phyloP scores from a whole-genome alignment of 2,797 vertebrate genomes.

The Carcharodon carcharias region DNA sequence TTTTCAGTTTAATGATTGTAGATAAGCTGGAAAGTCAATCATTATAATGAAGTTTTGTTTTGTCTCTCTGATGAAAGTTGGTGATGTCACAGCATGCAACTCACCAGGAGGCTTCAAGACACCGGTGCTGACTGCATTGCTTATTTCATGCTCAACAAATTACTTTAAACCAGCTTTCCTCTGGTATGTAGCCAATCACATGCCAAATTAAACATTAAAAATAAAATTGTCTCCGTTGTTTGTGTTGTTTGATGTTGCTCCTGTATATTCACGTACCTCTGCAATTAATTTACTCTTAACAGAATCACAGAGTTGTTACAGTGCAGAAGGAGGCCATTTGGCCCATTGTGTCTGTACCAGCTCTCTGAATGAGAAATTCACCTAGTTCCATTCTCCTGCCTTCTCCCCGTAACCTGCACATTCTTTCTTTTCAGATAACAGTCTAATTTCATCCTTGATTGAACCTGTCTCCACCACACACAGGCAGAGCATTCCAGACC shows the following conservation, averaged over 20 bases:
- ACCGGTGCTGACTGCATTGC: not conserved
- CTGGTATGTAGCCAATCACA: not conserved
- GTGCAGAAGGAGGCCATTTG: no score
- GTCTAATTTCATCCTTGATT: no score
- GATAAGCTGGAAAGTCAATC: constrained; percentile 9
- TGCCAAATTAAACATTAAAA: not conserved
- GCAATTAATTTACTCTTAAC: not conserved
- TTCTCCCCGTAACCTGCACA: no score
- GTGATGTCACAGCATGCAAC: not conserved
- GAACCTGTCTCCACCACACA: no score
- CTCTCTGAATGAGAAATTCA: no score
- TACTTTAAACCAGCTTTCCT: not conserved
- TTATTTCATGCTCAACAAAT: not conserved
- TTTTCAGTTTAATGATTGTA: not conserved
- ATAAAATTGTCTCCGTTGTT: not conserved
- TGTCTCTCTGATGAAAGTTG: not conserved
- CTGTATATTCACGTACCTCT: not conserved
- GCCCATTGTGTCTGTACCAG: no score
- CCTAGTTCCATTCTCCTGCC: no score
- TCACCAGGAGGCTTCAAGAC: no score
- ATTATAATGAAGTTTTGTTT: not conserved
- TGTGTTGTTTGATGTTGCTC: not conserved
- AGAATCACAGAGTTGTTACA: no score
- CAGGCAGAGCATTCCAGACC: no score
- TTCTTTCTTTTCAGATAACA: no score